Evolutionary conservation across 2,797 vertebrate species (phyloP), one percentile per base, ranked within the genome.

Genomic region (Nothura maculosa): DNA sequence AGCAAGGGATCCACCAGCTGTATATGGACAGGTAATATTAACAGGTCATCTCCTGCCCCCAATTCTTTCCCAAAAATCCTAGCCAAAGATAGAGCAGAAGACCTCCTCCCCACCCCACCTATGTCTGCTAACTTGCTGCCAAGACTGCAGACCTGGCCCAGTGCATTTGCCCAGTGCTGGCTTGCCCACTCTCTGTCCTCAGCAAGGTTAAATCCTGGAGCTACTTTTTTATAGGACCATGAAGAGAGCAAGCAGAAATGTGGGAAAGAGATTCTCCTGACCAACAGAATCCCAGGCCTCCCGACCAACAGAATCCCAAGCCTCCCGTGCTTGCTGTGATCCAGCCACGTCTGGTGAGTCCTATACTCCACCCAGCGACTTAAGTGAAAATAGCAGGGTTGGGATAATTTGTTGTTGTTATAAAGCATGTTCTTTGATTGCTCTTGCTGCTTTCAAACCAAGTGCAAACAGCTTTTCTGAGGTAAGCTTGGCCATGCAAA

Each of bases 331-430:
- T 10, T 25, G 20, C 4, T 19, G n/a, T n/a, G 47, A 16, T 19
- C 24, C 10, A 34, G 17, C 12, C 34, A 18, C 22, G 25, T 45
- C 54, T 58, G n/a, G 40, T 17, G 18, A 45, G 64, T 32, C 32
- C 30, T 32, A 27, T 27, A 5, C 81, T 60, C 78, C 79, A 81
- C 87, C 79, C 79, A 72, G 81, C 3, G 72, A 86, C 84, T 21
- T 55, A 48, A 68, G 45, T 14, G 58, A 68, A 80, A 88, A 93
- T 36, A 87, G 36, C 89, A 93, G 34, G 22, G 2, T 24, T 52
- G 7, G 20, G 55, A n/a, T 27, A 11, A 52, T 6, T 13, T 36
- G 10, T 34, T 30, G 16, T 18, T 55, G 54, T 61, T 43, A 7
- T 28, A n/a, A 54, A 7, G 25, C 12, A 6, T 25, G 21, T 74